Evolutionary conservation across 2,113 vertebrate genomes (phyloP).

Genomic region (Albula goreensis): DNA sequence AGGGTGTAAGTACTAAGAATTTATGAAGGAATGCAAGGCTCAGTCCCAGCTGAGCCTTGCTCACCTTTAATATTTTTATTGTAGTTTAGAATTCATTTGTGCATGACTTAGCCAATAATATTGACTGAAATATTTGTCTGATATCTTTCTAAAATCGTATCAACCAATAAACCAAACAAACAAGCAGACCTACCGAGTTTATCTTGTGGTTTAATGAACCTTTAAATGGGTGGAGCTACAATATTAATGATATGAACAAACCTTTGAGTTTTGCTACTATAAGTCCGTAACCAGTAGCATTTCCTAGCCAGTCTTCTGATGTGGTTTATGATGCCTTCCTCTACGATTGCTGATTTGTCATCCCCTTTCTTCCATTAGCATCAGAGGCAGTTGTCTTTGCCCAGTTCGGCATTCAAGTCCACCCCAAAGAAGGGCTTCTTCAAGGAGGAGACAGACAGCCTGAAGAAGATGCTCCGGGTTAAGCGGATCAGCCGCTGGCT

Average conservation of each 20-base stretch:
- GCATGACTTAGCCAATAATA: too few species aligned
- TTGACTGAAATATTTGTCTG: too few species aligned
- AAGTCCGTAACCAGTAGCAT: not conserved
- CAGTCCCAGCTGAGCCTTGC: not conserved
- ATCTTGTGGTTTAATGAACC: not conserved
- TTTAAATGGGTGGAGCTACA: not conserved
- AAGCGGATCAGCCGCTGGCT: constrained; percentile 84
- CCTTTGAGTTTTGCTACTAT: not conserved
- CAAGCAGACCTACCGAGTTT: too few species aligned
- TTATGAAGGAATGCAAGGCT: not conserved
- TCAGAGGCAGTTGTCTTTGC: constrained; percentile 84
- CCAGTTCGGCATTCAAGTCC: constrained; percentile 74
- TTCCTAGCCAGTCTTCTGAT: not conserved
- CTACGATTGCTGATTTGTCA: not conserved
- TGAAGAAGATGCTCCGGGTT: constrained; percentile 84
- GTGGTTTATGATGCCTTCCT: not conserved
- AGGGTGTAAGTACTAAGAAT: not conserved
- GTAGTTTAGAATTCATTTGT: too few species aligned
- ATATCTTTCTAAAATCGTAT: too few species aligned
- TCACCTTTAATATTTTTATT: too few species aligned
- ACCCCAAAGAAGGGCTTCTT: constrained; percentile 84
- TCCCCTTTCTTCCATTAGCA: constrained; percentile 65
- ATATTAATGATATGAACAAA: not conserved
- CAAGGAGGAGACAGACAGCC: constrained; percentile 83
- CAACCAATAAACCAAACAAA: not conserved